These are phyloP conservation scores for Lasiommata megera DNA, from an alignment of 2,888 invertebrate species.

Conservation along the genomic window DNA sequence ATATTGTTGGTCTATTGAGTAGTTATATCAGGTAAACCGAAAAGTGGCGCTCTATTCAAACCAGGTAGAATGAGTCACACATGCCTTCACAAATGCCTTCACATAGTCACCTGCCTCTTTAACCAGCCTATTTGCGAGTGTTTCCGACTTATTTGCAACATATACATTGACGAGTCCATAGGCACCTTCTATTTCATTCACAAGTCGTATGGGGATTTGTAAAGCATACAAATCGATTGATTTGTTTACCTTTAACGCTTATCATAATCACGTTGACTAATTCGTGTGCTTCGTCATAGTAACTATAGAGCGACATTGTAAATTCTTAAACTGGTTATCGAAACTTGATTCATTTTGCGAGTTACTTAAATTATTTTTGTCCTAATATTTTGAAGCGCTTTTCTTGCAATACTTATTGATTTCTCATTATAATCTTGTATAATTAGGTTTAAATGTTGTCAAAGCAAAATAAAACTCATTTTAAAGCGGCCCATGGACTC, in stretches of 20 bases:
- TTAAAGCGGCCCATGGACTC: no score
- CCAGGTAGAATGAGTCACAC: conserved; percentile 46
- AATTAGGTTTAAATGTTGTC: no score
- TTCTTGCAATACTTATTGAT: no score
- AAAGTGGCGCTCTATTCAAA: conserved; percentile 25
- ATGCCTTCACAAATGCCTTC: conserved; percentile 47
- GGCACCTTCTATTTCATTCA: not conserved
- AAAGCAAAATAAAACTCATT: no score
- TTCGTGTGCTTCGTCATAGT: conserved; percentile 28
- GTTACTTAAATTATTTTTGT: no score
- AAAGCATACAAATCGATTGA: conserved; percentile 2
- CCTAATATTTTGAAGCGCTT: no score
- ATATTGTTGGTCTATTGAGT: not conserved
- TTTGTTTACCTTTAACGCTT: conserved; percentile 14
- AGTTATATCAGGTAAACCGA: conserved; percentile 13
- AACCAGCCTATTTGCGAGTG: conserved; percentile 28
- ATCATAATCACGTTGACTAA: conserved; percentile 25
- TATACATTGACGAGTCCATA: conserved; percentile 33
- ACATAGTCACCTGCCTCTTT: conserved; percentile 43
- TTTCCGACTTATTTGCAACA: conserved; percentile 24
- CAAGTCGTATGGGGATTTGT: conserved; percentile 11
- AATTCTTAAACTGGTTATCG: conserved; percentile 25
- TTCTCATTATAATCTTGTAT: no score
- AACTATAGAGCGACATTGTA: conserved; percentile 20
- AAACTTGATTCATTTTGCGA: conserved; percentile 26